These are phyloP conservation scores for Gallinago undulata DNA, from an alignment of 2,113 vertebrate species.

Conservation along the genomic window DNA sequence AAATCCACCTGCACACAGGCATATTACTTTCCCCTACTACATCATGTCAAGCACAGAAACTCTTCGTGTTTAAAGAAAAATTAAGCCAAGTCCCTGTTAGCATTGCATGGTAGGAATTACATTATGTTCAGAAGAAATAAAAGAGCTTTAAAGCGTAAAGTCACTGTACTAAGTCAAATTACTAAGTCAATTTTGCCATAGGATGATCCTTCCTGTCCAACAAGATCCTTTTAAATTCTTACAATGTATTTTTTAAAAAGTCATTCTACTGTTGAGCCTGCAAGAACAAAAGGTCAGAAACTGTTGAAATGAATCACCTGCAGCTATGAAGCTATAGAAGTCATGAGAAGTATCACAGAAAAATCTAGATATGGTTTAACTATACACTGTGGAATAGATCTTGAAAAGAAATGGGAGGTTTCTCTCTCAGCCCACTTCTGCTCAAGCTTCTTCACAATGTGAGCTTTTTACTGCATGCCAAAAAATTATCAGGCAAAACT, in stretches of 20 bases:
- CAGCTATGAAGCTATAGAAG: background rate
- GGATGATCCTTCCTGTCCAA: background rate
- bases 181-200: background rate
- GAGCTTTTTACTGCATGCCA: background rate
- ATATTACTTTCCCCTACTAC: background rate
- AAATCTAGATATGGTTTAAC: background rate
- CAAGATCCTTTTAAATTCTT: background rate
- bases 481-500: background rate
- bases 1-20: background rate
- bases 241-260: background rate
- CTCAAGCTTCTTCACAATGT: background rate
- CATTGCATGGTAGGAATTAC: background rate
- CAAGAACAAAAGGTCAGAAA: slow-evolving; percentile 12
- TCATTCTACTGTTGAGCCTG: background rate
- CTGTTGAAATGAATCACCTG: background rate
- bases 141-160: background rate
- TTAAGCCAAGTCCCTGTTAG: background rate
- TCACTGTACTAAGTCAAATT: background rate
- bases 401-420: background rate
- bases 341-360: background rate
- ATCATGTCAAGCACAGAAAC: background rate
- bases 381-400: background rate
- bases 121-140: background rate
- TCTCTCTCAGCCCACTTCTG: background rate
- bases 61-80: background rate